Conservation (phyloP, 2,113 vertebrate species). For the Indri indri region DNA sequence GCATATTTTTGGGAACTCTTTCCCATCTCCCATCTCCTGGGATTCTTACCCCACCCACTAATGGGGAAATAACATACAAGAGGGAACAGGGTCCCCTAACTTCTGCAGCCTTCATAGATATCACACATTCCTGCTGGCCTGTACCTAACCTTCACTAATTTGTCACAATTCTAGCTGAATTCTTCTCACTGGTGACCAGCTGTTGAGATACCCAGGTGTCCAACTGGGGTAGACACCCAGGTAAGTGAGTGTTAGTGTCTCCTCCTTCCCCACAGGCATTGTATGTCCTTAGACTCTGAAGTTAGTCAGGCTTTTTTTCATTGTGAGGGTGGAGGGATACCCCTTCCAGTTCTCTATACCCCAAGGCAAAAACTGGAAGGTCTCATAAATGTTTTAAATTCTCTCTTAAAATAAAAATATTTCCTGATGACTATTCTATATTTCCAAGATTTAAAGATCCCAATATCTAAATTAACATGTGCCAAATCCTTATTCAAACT, state of each 20-base stretch:
- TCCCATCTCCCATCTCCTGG: background rate
- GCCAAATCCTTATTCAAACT: constrained; percentile 19
- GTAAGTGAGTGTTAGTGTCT: background rate
- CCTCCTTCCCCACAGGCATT: background rate
- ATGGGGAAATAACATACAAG: background rate
- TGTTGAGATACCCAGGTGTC: background rate
- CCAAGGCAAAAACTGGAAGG: background rate
- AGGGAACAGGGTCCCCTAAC: background rate
- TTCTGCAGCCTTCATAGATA: background rate
- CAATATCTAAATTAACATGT: constrained; percentile 18
- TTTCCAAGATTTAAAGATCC: background rate
- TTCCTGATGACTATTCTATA: background rate
- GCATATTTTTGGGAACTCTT: background rate
- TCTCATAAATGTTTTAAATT: background rate
- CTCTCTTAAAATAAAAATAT: constrained; percentile 42
- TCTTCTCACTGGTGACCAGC: background rate
- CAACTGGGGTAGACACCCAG: too few species aligned
- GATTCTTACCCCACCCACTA: background rate
- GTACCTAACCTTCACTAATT: background rate
- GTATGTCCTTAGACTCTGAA: background rate
- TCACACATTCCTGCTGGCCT: background rate
- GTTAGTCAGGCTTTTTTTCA: background rate
- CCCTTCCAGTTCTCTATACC: background rate
- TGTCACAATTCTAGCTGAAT: background rate
- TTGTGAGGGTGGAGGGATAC: background rate